Evolutionary conservation across 2,888 invertebrate genomes (phyloP).

Genomic region (Tipula helvola): DNA sequence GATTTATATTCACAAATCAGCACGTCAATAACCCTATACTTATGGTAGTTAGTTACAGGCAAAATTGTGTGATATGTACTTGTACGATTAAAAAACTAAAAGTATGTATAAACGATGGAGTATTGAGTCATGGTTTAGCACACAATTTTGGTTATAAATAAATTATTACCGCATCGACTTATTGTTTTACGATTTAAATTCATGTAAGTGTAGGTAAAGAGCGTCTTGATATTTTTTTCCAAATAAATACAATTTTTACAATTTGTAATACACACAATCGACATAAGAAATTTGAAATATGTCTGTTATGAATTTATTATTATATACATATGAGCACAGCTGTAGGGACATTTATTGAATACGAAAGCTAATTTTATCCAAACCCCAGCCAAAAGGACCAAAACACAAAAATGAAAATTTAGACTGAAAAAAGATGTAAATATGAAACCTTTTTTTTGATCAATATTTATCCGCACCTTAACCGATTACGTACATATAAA

Average conservation of each 20-base stretch:
- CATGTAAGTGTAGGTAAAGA: neutral
- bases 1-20: neutral
- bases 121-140: neutral
- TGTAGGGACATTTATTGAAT: neutral
- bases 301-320: too few species aligned
- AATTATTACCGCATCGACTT: neutral
- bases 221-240: too few species aligned
- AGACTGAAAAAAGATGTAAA: neutral
- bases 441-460: neutral
- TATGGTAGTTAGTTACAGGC: neutral
- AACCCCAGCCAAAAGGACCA: neutral
- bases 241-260: too few species aligned
- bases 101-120: neutral
- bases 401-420: neutral
- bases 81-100: neutral
- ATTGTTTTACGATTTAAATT: neutral
- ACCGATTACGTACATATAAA: neutral
- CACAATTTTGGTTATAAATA: neutral
- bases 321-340: neutral
- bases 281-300: too few species aligned
- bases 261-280: too few species aligned
- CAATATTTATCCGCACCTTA: neutral
- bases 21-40: neutral
- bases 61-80: neutral
- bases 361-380: neutral